Evolutionary conservation across 2,797 vertebrate species (phyloP).

Genomic region (Sebastes paucispinis): DNA sequence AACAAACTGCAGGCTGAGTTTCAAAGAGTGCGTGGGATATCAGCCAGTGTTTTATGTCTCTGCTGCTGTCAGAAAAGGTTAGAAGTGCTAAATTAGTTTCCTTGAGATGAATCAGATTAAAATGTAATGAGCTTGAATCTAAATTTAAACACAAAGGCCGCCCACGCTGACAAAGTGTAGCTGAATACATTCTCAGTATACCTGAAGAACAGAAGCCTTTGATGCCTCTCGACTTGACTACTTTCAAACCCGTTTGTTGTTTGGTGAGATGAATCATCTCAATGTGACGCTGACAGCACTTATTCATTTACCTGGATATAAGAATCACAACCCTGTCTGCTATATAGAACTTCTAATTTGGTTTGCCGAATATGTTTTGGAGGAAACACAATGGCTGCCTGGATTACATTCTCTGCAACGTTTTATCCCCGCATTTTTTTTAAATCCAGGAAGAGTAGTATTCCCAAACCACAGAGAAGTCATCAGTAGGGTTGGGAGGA

Average conservation of each 20-base stretch:
- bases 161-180: not conserved
- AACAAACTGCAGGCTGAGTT: conserved; percentile 7
- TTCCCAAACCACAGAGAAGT: not conserved
- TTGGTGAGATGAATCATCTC: not conserved
- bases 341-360: not conserved
- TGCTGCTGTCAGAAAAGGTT: conserved; percentile 12
- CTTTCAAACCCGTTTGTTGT: not conserved
- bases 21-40: conserved; percentile 2
- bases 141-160: conserved; percentile 1
- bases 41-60: not conserved
- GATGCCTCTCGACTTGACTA: conserved; percentile 1
- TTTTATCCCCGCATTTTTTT: not conserved
- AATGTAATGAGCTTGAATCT: not conserved
- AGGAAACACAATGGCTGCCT: not conserved
- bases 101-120: conserved; percentile 10
- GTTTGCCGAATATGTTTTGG: not conserved
- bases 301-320: not conserved
- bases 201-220: not conserved
- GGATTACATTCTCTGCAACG: not conserved
- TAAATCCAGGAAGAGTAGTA: not conserved
- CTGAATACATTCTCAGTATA: not conserved
- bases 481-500: not conserved
- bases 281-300: not conserved
- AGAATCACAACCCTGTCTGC: not conserved
- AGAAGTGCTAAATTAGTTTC: conserved; percentile 22